Evolutionary conservation across 2,113 vertebrate genomes (phyloP), one percentile per base, ranked within the genome.

Genomic region (Indicator maculatus): DNA sequence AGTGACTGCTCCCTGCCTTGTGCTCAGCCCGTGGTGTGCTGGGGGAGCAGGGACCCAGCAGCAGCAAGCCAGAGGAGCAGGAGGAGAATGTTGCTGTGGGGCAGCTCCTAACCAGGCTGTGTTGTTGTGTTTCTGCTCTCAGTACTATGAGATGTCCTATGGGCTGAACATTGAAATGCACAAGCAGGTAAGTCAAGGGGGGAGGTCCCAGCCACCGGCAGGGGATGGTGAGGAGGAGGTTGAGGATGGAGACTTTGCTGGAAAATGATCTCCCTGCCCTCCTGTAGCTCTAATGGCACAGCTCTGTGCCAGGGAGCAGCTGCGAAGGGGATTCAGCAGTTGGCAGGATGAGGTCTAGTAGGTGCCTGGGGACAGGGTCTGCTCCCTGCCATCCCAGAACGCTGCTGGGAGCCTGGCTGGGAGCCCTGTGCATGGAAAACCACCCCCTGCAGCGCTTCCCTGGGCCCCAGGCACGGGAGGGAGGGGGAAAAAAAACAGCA

Each of bases 141-240:
- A 98, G 98, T 98, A 98, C 89, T 98, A 98, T 0, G 98, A 98
- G 93, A 98, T 98, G 98, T 98, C 98, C 33, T 98, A 98, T 0
- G 97, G 98, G 6, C 96, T 98, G 86, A 98, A 98, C 95, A 97
- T 98, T 2, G 98, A 98, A 38, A 98, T 98, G 98, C 98, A 98
- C 18, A 98, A 98, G 53, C 98, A 98, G 98, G 98, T 98, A 4
- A 91, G 92, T 18, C 21, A 24, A 47, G 45, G 45, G 7, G 50
- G 21, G 50, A 18, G 59, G 30, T 45, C 69, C 0, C 0, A 52
- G 45, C 44, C 60, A 17, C 83, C 86, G 31, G 69, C 66, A 8
- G 41, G 88, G 72, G 30, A 9, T 56, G 41, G 17, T 2, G 5
- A 66, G 63, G 39, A 33, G 47, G 39, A 52, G 45, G 31, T 12